Evolutionary conservation across 1,140 invertebrate species (phyloP).

Genomic region (Diachasma alloeum): DNA sequence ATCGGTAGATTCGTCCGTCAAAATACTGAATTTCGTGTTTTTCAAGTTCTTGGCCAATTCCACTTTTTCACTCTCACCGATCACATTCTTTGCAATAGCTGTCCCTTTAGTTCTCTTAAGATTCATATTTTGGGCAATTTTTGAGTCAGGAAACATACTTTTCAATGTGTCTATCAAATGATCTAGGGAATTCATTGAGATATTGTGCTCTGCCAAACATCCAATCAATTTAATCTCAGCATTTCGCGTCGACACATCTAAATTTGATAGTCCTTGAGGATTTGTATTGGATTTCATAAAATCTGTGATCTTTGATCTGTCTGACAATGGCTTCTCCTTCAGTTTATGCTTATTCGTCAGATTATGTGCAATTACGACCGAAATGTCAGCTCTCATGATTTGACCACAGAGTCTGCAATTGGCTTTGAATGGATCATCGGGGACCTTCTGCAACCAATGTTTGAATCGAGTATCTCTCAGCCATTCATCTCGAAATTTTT

Average conservation of each 20-base stretch:
- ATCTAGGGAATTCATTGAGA: neutral
- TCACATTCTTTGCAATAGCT: constrained; percentile 32
- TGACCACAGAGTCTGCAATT: too few species aligned
- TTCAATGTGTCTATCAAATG: neutral
- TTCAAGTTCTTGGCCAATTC: constrained; percentile 19
- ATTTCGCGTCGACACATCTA: neutral
- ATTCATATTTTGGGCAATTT: constrained; percentile 5
- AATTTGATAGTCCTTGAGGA: neutral
- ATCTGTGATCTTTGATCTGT: too few species aligned
- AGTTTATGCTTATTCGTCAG: too few species aligned
- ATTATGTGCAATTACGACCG: too few species aligned
- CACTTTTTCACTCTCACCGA: constrained; percentile 28
- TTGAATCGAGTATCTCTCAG: too few species aligned
- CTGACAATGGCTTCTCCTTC: too few species aligned
- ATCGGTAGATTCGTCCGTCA: constrained; percentile 42
- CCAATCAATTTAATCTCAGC: neutral
- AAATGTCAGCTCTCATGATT: too few species aligned
- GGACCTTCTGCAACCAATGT: too few species aligned
- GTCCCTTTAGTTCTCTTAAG: neutral
- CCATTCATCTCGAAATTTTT: too few species aligned
- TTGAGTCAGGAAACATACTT: neutral
- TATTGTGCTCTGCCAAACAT: constrained; percentile 12
- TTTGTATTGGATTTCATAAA: too few species aligned
- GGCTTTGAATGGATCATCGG: too few species aligned
- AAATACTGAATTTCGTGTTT: constrained; percentile 31